Evolutionary conservation across 2,888 invertebrate species (phyloP).

Genomic region (Pseudanteris insignis): DNA sequence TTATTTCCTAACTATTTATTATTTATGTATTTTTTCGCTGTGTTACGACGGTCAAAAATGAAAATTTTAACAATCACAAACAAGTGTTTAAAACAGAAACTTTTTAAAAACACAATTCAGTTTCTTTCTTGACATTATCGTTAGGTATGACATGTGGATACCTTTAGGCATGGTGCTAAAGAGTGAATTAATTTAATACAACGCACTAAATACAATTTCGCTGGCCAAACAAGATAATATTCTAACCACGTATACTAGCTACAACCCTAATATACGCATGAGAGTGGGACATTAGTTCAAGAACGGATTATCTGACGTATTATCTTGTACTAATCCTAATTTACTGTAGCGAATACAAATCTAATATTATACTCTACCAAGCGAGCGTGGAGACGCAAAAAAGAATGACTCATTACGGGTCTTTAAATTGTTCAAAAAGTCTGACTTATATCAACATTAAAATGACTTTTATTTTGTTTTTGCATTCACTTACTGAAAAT

Average conservation of each 20-base stretch:
- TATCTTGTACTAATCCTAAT: slow-evolving; percentile 55
- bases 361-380: slow-evolving; percentile 17
- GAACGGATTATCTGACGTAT: slow-evolving; percentile 52
- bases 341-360: slow-evolving; percentile 51
- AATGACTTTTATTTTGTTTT: too few relatives aligned
- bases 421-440: too few relatives aligned
- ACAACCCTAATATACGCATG: slow-evolving; percentile 50
- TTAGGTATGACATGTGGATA: too few relatives aligned
- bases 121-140: too few relatives aligned
- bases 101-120: too few relatives aligned
- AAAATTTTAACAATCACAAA: too few relatives aligned
- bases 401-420: slow-evolving; percentile 15
- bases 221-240: slow-evolving; percentile 56
- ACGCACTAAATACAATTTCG: slow-evolving; percentile 22
- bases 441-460: too few relatives aligned
- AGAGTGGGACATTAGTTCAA: slow-evolving; percentile 51
- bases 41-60: too few relatives aligned
- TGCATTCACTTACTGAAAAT: too few relatives aligned
- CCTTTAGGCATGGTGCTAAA: slow-evolving; percentile 7
- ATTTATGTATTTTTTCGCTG: too few relatives aligned
- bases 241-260: slow-evolving; percentile 46
- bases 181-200: slow-evolving; percentile 37
- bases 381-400: slow-evolving; percentile 16
- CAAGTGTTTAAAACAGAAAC: too few relatives aligned
- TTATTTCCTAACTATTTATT: too few relatives aligned